Base-by-base conservation (phyloP, 2,888 invertebrate genomes). In the Coelopa pilipes region DNA sequence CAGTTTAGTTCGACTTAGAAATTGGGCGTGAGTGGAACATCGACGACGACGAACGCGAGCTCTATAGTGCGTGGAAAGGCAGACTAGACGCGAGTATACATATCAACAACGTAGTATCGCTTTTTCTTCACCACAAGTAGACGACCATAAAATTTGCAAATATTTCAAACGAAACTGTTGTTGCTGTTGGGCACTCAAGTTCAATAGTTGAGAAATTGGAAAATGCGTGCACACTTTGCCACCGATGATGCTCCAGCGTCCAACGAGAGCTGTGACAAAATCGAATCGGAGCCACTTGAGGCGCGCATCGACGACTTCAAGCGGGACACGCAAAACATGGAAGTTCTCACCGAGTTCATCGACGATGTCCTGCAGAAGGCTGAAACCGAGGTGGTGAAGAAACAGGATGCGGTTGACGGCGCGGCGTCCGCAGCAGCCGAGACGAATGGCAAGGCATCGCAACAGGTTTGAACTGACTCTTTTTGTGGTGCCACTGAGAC, bases 281-380 rank as follows among this genome's bases (percentile, higher is more conserved):
- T 72, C 50, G 74, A 80, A 71, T 62, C 80, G 47, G 81, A 82
- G 73, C 78, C 80, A 0, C 63, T 90, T 76, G 88, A 89, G 76
- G 88, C 88, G 76, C 88, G 89, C 81, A 89, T 91, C 81, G 89
- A 89, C 63, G 89, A 89, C 77, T 91, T 91, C 84, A 90, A 90
- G 85, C 89, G 88, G 79, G 90, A 91, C 82, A 90, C 91, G 57
- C 89, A 90, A 76, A 90, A 90, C 85, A 89, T 91, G 84, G 89
- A 90, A 76, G 88, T 89, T 75, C 89, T 91, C 69, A 88, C 88
- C 76, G 90, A 90, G 79, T 91, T 91, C 86, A 89, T 91, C 78
- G 90, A 91, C 81, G 90, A 90, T 84, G 89, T 91, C 75, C 89
- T 91, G 82, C 89, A 89, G 82, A 89, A 89, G 84, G 91, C 91